phyloP scores from a whole-genome alignment of 2,888 invertebrate genomes.

The Drosophila anomelani region DNA sequence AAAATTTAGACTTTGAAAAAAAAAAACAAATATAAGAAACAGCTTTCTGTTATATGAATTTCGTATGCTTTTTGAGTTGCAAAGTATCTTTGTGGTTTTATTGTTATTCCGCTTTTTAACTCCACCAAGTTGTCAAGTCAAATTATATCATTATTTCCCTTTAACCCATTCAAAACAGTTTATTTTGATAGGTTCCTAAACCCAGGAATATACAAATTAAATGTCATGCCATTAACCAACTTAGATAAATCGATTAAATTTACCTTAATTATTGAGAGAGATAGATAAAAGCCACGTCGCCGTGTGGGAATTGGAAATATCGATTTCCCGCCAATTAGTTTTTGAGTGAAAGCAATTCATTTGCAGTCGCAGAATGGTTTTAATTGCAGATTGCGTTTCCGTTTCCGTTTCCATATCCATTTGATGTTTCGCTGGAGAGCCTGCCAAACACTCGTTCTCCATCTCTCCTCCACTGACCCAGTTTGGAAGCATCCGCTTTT shows the following conservation, averaged over 20 bases:
- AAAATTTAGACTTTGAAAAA: neutral
- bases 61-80: too few relatives aligned
- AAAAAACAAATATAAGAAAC: neutral
- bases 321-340: conserved; percentile 19
- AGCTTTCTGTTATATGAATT: too few relatives aligned
- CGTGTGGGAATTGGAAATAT: neutral
- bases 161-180: neutral
- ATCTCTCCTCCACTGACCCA: conserved; percentile 42
- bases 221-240: neutral
- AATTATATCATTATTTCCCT: neutral
- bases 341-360: conserved; percentile 6
- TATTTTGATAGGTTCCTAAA: neutral
- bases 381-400: conserved; percentile 34
- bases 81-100: too few relatives aligned
- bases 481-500: conserved; percentile 36
- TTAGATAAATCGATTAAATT: neutral
- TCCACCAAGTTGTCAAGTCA: too few relatives aligned
- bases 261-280: neutral
- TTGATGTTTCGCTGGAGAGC: conserved; percentile 55
- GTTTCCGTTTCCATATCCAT: conserved; percentile 44
- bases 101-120: neutral
- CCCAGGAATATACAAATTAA: neutral
- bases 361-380: conserved; percentile 1
- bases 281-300: neutral
- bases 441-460: conserved; percentile 31